Percentiles rank a stretch among this genome's conserved stretches.
These are phyloP conservation scores for Hemiprocne comata DNA, from an alignment of 2,113 vertebrate genomes.

Conservation along the genomic window DNA sequence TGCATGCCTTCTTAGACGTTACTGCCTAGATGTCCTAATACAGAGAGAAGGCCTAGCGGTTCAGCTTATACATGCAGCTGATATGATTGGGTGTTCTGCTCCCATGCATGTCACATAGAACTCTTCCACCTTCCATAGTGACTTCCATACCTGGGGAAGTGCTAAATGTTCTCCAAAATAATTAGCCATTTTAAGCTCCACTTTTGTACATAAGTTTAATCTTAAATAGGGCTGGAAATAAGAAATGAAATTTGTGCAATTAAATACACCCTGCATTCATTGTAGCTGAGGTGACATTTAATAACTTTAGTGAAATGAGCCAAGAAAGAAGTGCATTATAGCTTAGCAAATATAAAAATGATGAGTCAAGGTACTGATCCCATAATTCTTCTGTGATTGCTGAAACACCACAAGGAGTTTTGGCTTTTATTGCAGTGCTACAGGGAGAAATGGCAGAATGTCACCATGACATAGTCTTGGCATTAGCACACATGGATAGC, in stretches of 20 bases:
- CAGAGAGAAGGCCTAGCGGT: background rate
- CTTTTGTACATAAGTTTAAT: background rate
- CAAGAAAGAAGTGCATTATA: background rate
- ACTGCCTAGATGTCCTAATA: background rate
- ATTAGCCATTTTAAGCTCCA: background rate
- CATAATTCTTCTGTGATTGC: background rate
- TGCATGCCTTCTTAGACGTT: background rate
- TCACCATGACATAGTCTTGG: background rate
- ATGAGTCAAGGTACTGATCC: background rate
- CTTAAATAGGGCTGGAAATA: background rate
- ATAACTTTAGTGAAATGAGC: slow-evolving; percentile 44
- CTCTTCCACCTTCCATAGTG: background rate
- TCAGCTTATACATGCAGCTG: background rate
- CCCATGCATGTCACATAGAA: background rate
- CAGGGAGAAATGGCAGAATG: background rate
- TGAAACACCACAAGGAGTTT: background rate
- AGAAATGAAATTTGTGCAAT: slow-evolving; percentile 9
- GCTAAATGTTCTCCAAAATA: background rate
- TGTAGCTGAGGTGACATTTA: slow-evolving; percentile 29
- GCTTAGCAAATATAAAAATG: slow-evolving; percentile 32
- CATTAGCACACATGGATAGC: background rate
- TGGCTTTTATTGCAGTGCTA: background rate
- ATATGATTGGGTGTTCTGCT: background rate
- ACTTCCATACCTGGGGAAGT: background rate
- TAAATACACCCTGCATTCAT: background rate